Evolutionary conservation across 2,888 invertebrate genomes (phyloP).

Genomic region (Callimorpha dominula): DNA sequence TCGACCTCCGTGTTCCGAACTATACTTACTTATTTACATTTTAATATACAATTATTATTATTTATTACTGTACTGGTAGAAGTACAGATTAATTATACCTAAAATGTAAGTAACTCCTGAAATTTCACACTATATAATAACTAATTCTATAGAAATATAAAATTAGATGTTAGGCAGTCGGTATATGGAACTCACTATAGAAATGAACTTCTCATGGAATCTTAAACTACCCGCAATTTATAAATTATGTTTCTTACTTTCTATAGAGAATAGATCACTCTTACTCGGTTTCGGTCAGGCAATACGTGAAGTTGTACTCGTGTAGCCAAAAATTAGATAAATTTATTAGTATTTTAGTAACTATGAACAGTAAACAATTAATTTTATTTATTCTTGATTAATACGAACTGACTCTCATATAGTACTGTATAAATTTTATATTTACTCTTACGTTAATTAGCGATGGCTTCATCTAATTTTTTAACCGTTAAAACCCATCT

Average conservation of each 20-base stretch:
- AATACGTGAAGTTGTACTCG: constrained; percentile 68
- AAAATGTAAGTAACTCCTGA: not conserved
- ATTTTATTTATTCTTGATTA: constrained; percentile 60
- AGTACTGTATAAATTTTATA: constrained; percentile 48
- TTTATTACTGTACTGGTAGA: too few species aligned
- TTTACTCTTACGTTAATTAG: constrained; percentile 49
- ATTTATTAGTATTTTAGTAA: constrained; percentile 55
- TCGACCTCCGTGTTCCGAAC: constrained; percentile 53
- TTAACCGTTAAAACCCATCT: constrained; percentile 82
- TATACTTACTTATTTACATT: constrained; percentile 14
- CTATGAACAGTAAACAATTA: constrained; percentile 57
- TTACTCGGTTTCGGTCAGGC: constrained; percentile 66
- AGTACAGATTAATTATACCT: not conserved
- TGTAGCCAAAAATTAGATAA: constrained; percentile 51
- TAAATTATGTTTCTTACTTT: not conserved
- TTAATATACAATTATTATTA: too few species aligned
- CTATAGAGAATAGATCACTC: constrained; percentile 10
- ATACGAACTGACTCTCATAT: constrained; percentile 60
- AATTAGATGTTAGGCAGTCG: not conserved
- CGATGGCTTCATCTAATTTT: constrained; percentile 74
- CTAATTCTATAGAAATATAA: not conserved
- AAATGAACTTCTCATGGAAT: not conserved
- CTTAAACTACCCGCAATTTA: constrained; percentile 34
- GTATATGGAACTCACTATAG: not conserved
- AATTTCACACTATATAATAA: too few species aligned